Evolutionary conservation across 92 coral and sea anemone genomes (phyloP), one percentile per base, ranked within the genome.

Genomic region (Siderastrea siderea): DNA sequence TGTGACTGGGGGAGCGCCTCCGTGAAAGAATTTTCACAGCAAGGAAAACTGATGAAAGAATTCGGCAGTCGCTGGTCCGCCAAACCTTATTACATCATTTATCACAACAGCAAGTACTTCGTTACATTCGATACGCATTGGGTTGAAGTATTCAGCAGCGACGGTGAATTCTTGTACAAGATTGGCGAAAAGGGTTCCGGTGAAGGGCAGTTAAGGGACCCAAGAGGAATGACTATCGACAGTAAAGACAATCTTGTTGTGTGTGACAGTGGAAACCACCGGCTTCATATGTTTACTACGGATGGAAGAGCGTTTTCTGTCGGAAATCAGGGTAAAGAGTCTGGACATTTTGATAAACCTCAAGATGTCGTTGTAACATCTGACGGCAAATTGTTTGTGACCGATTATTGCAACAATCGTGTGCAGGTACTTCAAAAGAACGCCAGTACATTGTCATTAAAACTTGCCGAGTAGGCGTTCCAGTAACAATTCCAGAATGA

Each of bases 251-350:
- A 90, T 55, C 86, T 95, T 77, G 69, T 93, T 26, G 93, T 95
- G 17, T 93, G 98, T 57, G 98, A 95, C 74, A 85, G 96, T 67
- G 98, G 94, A 14, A 93, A 95, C 71, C 98, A 95, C 74, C 94
- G 98, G 26, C 88, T 95, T 1, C 96, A 93, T 48, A 85, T 93
- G 65, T 91, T 93, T 81, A 80, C 94, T 17, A 85, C 78, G 14
- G 98, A 95, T 52, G 96, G 98, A 50, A 85, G 93, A 26, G 82
- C 91, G 47, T 84, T 86, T 49, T 78, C 83, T 66, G 84, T 91
- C 65, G 98, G 98, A 50, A 58, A 92, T 54, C 88, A 86, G 47
- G 98, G 98, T 3, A 90, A 71, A 67, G 91, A 72, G 57, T 75
- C 71, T 9, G 98, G 98, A 14, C 91, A 91, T 75, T 91, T 95